phyloP scores from a whole-genome alignment of 1,140 invertebrate genomes.

The Orius laevigatus region DNA sequence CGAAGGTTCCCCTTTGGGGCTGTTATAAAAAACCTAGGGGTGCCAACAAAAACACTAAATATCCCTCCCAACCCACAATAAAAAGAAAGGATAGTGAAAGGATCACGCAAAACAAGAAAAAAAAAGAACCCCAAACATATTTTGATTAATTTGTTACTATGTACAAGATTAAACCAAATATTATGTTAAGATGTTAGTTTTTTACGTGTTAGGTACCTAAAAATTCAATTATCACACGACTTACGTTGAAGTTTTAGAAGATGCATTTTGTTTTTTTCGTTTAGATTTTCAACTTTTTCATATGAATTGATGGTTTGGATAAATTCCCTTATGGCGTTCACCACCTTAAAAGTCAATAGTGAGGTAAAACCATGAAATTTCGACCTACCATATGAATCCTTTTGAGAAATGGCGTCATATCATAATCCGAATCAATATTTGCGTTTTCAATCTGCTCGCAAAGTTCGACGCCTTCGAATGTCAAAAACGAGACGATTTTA shows the following conservation, averaged over 20 bases:
- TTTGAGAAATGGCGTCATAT: slow-evolving; percentile 43
- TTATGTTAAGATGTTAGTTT: too few species aligned
- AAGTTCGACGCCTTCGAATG: slow-evolving; percentile 51
- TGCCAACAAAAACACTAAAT: too few species aligned
- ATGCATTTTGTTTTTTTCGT: slow-evolving; percentile 35
- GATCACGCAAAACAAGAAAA: too few species aligned
- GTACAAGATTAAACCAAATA: too few species aligned
- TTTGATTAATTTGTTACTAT: too few species aligned
- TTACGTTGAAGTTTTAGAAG: slow-evolving; percentile 35
- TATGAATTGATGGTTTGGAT: slow-evolving; percentile 51
- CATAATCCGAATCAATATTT: slow-evolving; percentile 35
- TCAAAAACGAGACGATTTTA: slow-evolving; percentile 52
- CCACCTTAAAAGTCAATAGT: slow-evolving; percentile 35
- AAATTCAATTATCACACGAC: too few species aligned
- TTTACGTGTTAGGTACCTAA: not conserved
- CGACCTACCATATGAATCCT: slow-evolving; percentile 41
- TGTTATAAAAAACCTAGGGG: too few species aligned
- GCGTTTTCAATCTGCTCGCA: slow-evolving; percentile 54
- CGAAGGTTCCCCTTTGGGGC: not conserved
- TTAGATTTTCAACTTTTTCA: slow-evolving; percentile 39
- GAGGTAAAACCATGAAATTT: too few species aligned
- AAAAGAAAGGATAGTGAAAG: too few species aligned
- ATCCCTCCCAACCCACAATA: too few species aligned
- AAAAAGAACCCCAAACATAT: too few species aligned
- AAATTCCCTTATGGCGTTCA: slow-evolving; percentile 56